Percentiles rank a stretch among this genome's conserved stretches.
phyloP scores from a whole-genome alignment of 2,113 vertebrate genomes.

The Pungitius pungitius region DNA sequence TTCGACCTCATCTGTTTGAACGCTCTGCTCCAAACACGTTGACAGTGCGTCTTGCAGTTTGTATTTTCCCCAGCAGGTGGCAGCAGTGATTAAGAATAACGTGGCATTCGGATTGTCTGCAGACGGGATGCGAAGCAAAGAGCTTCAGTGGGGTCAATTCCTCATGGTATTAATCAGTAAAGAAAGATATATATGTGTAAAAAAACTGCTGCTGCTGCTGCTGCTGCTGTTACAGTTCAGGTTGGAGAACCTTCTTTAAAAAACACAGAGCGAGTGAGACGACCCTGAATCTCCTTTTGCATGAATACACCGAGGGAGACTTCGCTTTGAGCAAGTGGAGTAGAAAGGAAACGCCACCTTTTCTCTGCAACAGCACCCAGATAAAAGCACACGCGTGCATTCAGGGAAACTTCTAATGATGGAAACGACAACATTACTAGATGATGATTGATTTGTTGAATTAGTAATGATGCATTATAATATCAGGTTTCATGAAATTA shows the following conservation, averaged over 20 bases:
- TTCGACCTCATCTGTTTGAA: not conserved
- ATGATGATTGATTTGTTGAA: constrained; percentile 9
- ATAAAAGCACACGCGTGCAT: not conserved
- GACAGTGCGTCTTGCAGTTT: not conserved
- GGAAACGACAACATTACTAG: not conserved
- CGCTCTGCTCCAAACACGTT: not conserved
- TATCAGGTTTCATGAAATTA: constrained; percentile 61
- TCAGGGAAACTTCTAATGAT: not conserved
- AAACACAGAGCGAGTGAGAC: not conserved
- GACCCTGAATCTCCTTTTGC: constrained; percentile 10
- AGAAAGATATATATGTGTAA: not conserved
- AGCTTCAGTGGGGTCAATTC: not conserved
- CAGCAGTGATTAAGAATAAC: constrained; percentile 44
- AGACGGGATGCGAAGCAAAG: not conserved
- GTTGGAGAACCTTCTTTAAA: not conserved
- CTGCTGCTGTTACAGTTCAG: not conserved
- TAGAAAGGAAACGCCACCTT: constrained; percentile 7
- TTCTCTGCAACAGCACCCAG: not conserved
- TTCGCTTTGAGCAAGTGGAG: not conserved
- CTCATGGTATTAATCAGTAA: constrained; percentile 1
- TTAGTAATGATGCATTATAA: constrained; percentile 27
- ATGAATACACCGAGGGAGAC: constrained; percentile 5
- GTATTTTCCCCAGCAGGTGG: constrained; percentile 53
- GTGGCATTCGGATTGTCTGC: not conserved
- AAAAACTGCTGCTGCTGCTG: not conserved